A percentile compares a stretch with the other conserved stretches of the same genome.
phyloP scores from a whole-genome alignment of 2,113 vertebrate species.

The Burhinus oedicnemus region DNA sequence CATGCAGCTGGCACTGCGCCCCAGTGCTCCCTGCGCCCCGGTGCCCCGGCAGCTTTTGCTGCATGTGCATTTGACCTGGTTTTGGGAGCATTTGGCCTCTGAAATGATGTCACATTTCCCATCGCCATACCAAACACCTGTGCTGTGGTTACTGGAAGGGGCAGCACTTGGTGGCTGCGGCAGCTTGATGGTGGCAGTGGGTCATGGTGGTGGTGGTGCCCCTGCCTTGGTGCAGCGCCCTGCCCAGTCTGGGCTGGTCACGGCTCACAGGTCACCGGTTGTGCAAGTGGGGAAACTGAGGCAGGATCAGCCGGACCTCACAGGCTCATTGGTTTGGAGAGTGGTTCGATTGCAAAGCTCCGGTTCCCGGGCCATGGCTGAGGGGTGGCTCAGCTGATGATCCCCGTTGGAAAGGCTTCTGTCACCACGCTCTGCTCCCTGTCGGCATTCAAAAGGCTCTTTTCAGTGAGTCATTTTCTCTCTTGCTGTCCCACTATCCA shows the following conservation, averaged over 20 bases:
- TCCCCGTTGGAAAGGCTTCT: not conserved
- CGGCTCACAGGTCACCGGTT: fast-evolving
- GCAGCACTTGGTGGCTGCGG: fast-evolving
- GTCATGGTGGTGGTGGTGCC: not conserved
- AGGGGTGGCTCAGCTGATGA: not conserved
- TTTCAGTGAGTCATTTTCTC: slow-evolving; percentile 62
- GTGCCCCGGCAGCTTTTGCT: not conserved
- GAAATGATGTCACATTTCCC: not conserved
- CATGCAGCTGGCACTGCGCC: no score
- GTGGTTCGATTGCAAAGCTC: not conserved
- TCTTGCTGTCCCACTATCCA: slow-evolving; percentile 60
- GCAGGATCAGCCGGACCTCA: not conserved
- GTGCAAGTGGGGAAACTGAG: not conserved
- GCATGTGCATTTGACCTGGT: not conserved
- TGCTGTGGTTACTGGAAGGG: not conserved
- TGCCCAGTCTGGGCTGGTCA: not conserved
- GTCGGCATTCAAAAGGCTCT: not conserved
- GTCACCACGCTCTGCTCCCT: not conserved
- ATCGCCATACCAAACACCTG: fast-evolving
- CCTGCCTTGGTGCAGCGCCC: fast-evolving
- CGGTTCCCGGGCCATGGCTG: fast-evolving
- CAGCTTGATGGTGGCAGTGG: not conserved
- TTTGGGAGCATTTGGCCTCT: not conserved
- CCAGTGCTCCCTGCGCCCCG: not conserved
- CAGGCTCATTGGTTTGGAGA: fast-evolving